phyloP scores from a whole-genome alignment of 1,140 invertebrate species.

The Micrasema minimum region DNA sequence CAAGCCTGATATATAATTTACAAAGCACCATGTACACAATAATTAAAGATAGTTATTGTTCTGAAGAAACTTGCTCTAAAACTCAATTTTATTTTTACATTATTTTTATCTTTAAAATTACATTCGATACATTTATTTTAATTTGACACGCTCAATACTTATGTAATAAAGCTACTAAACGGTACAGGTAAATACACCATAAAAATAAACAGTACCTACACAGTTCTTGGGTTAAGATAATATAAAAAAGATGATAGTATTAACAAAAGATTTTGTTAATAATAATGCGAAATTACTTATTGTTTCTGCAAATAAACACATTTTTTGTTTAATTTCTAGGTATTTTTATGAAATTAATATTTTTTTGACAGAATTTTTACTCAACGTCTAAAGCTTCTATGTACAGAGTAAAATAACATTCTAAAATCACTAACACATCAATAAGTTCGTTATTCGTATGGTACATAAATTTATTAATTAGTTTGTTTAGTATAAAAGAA shows the following conservation, averaged over 20 bases:
- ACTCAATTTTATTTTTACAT: conserved; percentile 22
- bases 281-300: no score
- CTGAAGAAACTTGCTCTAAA: conserved; percentile 40
- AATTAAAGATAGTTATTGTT: conserved; percentile 47
- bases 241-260: no score
- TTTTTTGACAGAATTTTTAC: no score
- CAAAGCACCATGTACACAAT: conserved; percentile 44
- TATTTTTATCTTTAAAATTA: conserved; percentile 6
- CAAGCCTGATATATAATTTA: conserved; percentile 27
- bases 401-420: conserved; percentile 1
- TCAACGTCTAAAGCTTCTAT: neutral
- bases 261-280: no score
- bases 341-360: no score
- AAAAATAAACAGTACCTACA: no score
- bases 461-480: conserved; percentile 36
- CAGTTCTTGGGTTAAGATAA: no score
- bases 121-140: conserved; percentile 26
- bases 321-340: no score
- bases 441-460: conserved; percentile 36
- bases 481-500: no score
- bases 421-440: conserved; percentile 20
- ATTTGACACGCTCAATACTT: conserved; percentile 39
- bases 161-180: conserved; percentile 20
- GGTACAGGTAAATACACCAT: no score
- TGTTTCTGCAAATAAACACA: no score